These are phyloP conservation scores for Pituophis catenifer DNA, from an alignment of 2,113 vertebrate genomes.

Conservation along the genomic window DNA sequence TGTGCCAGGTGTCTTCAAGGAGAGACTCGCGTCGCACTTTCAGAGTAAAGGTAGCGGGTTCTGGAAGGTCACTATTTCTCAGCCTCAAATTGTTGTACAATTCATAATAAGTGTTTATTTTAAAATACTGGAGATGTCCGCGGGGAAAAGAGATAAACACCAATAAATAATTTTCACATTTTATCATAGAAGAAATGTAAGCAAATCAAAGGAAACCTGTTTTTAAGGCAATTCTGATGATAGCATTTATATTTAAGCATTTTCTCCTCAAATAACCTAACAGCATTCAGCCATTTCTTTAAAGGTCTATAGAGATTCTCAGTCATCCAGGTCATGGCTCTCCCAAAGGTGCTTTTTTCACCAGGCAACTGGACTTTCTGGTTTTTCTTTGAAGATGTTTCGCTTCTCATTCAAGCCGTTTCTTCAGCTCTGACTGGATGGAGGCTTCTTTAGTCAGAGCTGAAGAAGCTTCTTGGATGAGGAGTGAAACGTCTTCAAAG, in stretches of 20 bases:
- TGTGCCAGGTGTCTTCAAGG: conserved; percentile 63
- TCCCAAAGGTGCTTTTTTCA: too few species aligned
- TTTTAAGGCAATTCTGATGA: not conserved
- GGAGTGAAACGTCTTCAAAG: too few species aligned
- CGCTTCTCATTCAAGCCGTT: too few species aligned
- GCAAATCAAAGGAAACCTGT: not conserved
- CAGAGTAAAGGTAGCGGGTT: conserved; percentile 30
- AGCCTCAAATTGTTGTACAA: not conserved
- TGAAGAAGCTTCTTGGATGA: too few species aligned
- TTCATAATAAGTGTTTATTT: not conserved
- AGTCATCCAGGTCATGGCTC: too few species aligned
- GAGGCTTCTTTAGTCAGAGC: too few species aligned
- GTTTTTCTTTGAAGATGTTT: too few species aligned
- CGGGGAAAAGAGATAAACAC: not conserved
- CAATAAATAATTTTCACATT: not conserved
- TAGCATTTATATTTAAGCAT: not conserved
- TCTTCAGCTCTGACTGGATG: too few species aligned
- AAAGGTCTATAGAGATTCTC: too few species aligned
- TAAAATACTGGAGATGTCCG: conserved; percentile 11
- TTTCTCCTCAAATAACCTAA: not conserved
- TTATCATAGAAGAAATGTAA: too few species aligned
- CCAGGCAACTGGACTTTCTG: too few species aligned
- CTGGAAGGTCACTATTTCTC: not conserved
- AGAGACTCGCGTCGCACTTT: conserved; percentile 59
- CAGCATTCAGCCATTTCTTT: too few species aligned